Conservation (phyloP, 1,140 invertebrate species). For the Liolophura sinensis region DNA sequence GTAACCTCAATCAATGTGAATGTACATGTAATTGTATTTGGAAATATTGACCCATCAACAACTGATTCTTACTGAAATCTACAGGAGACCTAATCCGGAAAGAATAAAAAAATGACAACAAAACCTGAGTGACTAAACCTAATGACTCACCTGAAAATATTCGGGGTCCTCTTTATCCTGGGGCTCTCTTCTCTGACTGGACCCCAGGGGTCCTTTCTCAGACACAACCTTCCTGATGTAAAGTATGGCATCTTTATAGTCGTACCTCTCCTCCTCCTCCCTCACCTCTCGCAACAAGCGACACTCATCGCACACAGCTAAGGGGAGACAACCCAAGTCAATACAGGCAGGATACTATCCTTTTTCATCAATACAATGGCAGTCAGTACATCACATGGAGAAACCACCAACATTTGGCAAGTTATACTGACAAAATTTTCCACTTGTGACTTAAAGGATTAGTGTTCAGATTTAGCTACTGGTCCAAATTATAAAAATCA, state of each 20-base stretch:
- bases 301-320: conserved; percentile 53
- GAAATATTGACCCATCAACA: too few species aligned
- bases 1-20: too few species aligned
- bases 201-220: conserved; percentile 10
- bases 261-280: conserved; percentile 45
- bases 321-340: conserved; percentile 9
- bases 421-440: neutral
- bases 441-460: too few species aligned
- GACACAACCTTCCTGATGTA: conserved; percentile 51
- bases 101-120: too few species aligned
- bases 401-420: too few species aligned
- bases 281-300: conserved; percentile 32
- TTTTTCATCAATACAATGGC: neutral
- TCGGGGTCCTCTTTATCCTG: conserved; percentile 40
- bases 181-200: too few species aligned
- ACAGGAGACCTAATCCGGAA: too few species aligned
- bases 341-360: neutral
- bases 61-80: too few species aligned
- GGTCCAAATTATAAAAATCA: too few species aligned
- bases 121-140: too few species aligned
- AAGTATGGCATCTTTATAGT: conserved; percentile 48
- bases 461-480: too few species aligned
- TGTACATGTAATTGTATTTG: too few species aligned
- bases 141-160: conserved; percentile 20
- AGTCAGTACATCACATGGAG: neutral